These are phyloP conservation scores for Nomada ferruginata DNA, from an alignment of 2,888 invertebrate species.

Conservation along the genomic window DNA sequence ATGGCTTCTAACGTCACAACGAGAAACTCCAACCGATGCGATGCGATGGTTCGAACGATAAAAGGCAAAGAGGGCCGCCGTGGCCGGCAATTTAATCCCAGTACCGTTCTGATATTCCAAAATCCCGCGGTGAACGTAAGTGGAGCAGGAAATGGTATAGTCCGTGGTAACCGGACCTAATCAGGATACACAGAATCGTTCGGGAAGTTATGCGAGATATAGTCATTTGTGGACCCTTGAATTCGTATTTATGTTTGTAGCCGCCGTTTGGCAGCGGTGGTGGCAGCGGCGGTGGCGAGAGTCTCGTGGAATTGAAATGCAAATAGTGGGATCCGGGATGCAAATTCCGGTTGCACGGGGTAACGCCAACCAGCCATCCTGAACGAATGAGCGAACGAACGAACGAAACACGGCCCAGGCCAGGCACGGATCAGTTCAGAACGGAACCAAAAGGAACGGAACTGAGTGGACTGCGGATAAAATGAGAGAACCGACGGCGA, in stretches of 20 bases:
- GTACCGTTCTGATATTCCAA: slow-evolving; percentile 12
- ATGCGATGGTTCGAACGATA: background rate
- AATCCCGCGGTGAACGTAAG: slow-evolving; percentile 20
- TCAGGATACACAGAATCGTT: slow-evolving; percentile 67
- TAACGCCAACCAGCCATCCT: slow-evolving; percentile 77
- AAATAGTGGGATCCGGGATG: slow-evolving; percentile 83
- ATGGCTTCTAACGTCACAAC: too few species aligned
- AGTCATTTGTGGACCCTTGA: slow-evolving; percentile 73
- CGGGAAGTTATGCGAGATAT: slow-evolving; percentile 65
- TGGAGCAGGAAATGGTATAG: slow-evolving; percentile 48
- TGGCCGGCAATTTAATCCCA: background rate
- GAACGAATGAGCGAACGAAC: slow-evolving; percentile 73
- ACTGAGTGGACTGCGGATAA: slow-evolving; percentile 73
- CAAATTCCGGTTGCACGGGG: slow-evolving; percentile 83
- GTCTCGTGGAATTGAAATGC: slow-evolving; percentile 83
- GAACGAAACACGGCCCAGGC: slow-evolving; percentile 70
- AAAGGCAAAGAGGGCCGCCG: background rate
- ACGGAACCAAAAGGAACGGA: slow-evolving; percentile 74
- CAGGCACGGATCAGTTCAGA: slow-evolving; percentile 74
- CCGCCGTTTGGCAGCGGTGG: slow-evolving; percentile 80
- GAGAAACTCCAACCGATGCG: background rate
- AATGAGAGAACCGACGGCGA: slow-evolving; percentile 42
- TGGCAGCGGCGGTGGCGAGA: slow-evolving; percentile 74
- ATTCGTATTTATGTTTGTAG: slow-evolving; percentile 82
- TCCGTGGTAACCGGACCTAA: slow-evolving; percentile 66